Conservation (phyloP, 2,113 vertebrate species). For the Nothoprocta perdicaria region DNA sequence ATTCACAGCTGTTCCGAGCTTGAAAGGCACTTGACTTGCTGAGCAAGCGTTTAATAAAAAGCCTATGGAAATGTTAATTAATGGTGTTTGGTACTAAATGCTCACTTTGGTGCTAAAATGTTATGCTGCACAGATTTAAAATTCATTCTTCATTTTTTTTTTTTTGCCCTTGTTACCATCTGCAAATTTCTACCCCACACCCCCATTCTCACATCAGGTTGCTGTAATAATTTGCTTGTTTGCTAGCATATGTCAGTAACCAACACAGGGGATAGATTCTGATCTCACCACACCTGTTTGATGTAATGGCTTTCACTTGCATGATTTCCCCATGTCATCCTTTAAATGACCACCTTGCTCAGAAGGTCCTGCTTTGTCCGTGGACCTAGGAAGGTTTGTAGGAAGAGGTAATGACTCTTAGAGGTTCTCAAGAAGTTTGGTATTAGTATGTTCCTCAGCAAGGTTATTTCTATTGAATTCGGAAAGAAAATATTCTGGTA, state of each 20-base stretch:
- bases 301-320: background rate
- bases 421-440: background rate
- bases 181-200: constrained; percentile 59
- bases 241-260: constrained; percentile 51
- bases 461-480: background rate
- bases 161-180: constrained; percentile 66
- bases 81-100: constrained; percentile 73
- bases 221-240: constrained; percentile 54
- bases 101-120: constrained; percentile 73
- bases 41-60: constrained; percentile 73
- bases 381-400: background rate
- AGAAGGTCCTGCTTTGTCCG: background rate
- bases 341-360: background rate
- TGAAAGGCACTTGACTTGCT: constrained; percentile 73
- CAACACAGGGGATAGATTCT: constrained; percentile 39
- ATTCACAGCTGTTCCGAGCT: constrained; percentile 64
- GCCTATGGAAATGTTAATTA: constrained; percentile 73
- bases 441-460: background rate
- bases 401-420: background rate
- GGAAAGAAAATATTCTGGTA: background rate
- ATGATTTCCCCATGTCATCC: background rate
- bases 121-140: constrained; percentile 60
- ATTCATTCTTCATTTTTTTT: constrained; percentile 66
- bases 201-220: constrained; percentile 70
- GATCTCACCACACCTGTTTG: constrained; percentile 41